Percentiles rank a stretch among this genome's conserved stretches.
Conservation (phyloP, 2,888 invertebrate species). For the Diarsia mendica region DNA sequence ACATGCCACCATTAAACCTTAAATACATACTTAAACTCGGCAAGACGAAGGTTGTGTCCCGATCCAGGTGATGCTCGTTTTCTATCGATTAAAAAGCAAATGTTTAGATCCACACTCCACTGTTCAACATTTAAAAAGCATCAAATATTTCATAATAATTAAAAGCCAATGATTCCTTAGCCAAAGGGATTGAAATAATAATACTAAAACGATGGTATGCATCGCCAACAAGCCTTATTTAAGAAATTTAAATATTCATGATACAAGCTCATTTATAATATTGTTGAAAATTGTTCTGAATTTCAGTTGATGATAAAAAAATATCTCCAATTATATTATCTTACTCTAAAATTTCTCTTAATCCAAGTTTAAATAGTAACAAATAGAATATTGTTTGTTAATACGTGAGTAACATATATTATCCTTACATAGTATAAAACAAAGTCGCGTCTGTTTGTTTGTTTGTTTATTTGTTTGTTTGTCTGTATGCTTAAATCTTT, state of each 20-base stretch:
- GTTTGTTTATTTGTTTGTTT: no score
- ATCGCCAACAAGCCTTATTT: conserved; percentile 41
- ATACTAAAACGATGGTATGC: conserved; percentile 31
- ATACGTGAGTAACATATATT: conserved; percentile 61
- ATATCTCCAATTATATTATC: conserved; percentile 64
- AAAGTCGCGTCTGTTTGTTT: no score
- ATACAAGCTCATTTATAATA: conserved; percentile 47
- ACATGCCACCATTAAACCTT: conserved; percentile 1
- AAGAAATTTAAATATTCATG: conserved; percentile 37
- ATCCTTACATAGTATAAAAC: no score
- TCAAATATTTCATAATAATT: conserved; percentile 14
- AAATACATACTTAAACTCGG: conserved; percentile 2
- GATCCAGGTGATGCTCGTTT: neutral
- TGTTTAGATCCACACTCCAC: conserved; percentile 11
- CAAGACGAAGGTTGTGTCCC: neutral
- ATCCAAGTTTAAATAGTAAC: conserved; percentile 65
- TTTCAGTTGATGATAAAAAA: conserved; percentile 66
- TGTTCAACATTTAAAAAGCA: conserved; percentile 23
- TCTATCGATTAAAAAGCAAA: conserved; percentile 21
- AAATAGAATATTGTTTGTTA: conserved; percentile 62
- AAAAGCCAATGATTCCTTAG: conserved; percentile 12
- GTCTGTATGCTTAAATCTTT: no score
- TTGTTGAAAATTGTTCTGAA: conserved; percentile 51
- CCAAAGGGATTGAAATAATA: conserved; percentile 14
- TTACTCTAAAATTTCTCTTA: conserved; percentile 69